A percentile compares a stretch with the other conserved stretches of the same genome.
These are phyloP conservation scores for Falcaria lacertinaria DNA, from an alignment of 2,888 invertebrate species.

Conservation along the genomic window DNA sequence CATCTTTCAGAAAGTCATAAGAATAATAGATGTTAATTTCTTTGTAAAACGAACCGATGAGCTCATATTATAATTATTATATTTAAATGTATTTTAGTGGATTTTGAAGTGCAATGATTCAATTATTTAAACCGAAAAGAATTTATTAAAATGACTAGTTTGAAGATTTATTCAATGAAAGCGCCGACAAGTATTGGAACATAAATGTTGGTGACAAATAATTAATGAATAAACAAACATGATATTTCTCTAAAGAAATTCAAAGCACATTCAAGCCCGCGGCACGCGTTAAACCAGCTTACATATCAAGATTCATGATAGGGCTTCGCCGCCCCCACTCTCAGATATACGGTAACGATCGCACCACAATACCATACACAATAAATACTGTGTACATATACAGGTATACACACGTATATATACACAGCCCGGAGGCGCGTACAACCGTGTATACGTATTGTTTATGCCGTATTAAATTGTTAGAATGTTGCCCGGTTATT, in stretches of 20 bases:
- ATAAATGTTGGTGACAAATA: neutral
- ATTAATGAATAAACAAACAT: slow-evolving; percentile 3
- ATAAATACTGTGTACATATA: slow-evolving; percentile 71
- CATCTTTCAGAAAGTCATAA: too few species aligned
- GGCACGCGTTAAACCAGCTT: slow-evolving; percentile 53
- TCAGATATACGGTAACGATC: slow-evolving; percentile 75
- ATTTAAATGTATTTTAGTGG: too few species aligned
- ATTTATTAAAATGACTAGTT: too few species aligned
- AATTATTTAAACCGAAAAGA: too few species aligned
- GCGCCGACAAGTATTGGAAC: too few species aligned
- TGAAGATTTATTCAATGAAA: too few species aligned
- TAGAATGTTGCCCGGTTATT: slow-evolving; percentile 76
- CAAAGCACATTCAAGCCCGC: slow-evolving; percentile 39
- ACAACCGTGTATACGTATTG: slow-evolving; percentile 68
- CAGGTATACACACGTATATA: slow-evolving; percentile 46
- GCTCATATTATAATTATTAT: too few species aligned
- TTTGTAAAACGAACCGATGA: too few species aligned
- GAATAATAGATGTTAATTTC: too few species aligned
- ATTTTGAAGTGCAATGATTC: too few species aligned
- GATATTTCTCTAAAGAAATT: slow-evolving; percentile 2
- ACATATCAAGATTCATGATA: slow-evolving; percentile 76
- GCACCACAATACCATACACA: slow-evolving; percentile 75
- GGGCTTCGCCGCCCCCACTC: slow-evolving; percentile 65
- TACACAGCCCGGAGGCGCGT: slow-evolving; percentile 40
- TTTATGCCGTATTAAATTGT: slow-evolving; percentile 77